Conservation (phyloP, 1,140 invertebrate species). For the Drosophila albomicans region DNA sequence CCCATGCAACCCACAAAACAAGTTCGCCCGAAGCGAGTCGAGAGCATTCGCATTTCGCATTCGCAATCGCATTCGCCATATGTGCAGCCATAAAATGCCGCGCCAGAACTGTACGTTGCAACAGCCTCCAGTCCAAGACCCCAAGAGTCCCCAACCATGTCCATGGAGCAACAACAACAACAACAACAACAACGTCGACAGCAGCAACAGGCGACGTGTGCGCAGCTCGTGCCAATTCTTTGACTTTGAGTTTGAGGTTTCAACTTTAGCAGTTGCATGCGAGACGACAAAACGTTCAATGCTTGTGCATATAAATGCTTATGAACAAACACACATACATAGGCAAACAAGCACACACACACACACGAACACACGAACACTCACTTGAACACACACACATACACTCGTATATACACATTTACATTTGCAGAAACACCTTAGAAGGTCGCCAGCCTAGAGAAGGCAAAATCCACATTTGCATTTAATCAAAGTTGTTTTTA, state of each 20-base stretch:
- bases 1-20: slow-evolving; percentile 74
- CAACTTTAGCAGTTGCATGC: slow-evolving; percentile 62
- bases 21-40: slow-evolving; percentile 62
- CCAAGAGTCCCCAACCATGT: slow-evolving; percentile 8
- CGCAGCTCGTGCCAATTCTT: slow-evolving; percentile 81
- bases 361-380: slow-evolving; percentile 27
- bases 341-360: slow-evolving; percentile 36
- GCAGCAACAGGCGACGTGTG: slow-evolving; percentile 64
- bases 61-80: slow-evolving; percentile 53
- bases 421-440: slow-evolving; percentile 9
- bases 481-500: slow-evolving; percentile 61
- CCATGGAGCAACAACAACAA: slow-evolving; percentile 26
- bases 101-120: slow-evolving; percentile 70
- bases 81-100: slow-evolving; percentile 69
- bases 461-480: slow-evolving; percentile 58
- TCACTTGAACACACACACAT: slow-evolving; percentile 13
- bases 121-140: slow-evolving; percentile 38
- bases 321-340: slow-evolving; percentile 46
- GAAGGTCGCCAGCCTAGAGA: slow-evolving; percentile 39
- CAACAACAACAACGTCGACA: slow-evolving; percentile 15
- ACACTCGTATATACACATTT: background rate
- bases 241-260: slow-evolving; percentile 35
- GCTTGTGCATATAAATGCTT: slow-evolving; percentile 69
- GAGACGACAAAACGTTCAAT: slow-evolving; percentile 68
- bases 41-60: slow-evolving; percentile 31